Evolutionary conservation across 2,113 vertebrate genomes (phyloP).

Genomic region (pig (Sus scrofa)): DNA sequence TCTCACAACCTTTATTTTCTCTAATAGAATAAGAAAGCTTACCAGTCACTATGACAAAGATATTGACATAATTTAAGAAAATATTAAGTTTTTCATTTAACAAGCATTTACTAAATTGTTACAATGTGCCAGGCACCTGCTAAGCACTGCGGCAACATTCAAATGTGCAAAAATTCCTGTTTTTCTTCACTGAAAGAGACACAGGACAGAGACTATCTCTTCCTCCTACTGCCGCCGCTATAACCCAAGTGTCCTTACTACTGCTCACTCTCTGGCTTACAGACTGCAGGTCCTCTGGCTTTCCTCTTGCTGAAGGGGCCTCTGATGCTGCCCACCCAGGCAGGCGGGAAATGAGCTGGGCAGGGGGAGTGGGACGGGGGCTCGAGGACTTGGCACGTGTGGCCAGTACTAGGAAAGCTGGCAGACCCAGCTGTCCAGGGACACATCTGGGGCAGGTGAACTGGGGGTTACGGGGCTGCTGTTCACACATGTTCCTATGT

Average conservation of each 20-base stretch:
- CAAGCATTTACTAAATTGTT: neutral
- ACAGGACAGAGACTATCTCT: neutral
- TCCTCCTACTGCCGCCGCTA: neutral
- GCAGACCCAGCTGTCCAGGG: neutral
- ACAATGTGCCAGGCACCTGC: neutral
- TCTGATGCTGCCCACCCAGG: neutral
- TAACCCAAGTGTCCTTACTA: neutral
- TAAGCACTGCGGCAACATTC: neutral
- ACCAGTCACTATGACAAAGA: neutral
- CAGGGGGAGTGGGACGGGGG: neutral
- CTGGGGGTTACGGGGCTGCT: neutral
- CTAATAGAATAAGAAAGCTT: neutral
- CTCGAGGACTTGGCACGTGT: neutral
- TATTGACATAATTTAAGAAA: neutral
- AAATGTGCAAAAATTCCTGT: neutral
- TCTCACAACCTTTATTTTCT: neutral
- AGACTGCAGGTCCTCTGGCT: neutral
- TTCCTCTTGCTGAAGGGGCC: neutral
- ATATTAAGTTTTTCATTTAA: neutral
- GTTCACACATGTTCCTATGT: slow-evolving; percentile 9
- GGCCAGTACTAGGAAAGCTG: neutral
- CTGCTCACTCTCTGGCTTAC: neutral
- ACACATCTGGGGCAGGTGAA: neutral
- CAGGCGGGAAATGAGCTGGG: neutral
- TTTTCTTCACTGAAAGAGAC: neutral